A percentile compares a stretch with the other conserved stretches of the same genome.
These are phyloP conservation scores for Oreochromis tanganicae DNA, from an alignment of 2,113 vertebrate genomes.

Conservation along the genomic window DNA sequence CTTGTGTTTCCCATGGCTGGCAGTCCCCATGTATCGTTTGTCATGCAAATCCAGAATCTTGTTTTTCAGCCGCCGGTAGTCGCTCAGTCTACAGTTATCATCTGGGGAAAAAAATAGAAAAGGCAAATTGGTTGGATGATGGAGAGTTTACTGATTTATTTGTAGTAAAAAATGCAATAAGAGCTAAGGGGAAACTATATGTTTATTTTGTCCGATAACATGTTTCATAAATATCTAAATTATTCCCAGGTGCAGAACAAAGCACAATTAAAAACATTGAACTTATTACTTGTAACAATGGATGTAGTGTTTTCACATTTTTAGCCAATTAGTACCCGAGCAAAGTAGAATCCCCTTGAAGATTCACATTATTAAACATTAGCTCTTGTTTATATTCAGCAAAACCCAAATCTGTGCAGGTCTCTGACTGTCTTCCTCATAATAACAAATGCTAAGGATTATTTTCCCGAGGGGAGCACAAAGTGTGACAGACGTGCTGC, in stretches of 20 bases:
- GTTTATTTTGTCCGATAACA: not conserved
- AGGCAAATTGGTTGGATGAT: not conserved
- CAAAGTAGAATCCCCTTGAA: not conserved
- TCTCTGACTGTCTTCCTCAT: not conserved
- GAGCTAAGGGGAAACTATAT: not conserved
- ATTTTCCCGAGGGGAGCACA: not conserved
- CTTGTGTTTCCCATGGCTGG: conserved; percentile 60
- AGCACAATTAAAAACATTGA: not conserved
- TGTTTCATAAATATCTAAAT: not conserved
- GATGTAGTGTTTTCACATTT: not conserved
- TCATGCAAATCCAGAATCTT: conserved; percentile 83
- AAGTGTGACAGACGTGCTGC: not conserved
- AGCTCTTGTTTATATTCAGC: not conserved
- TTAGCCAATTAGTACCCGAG: conserved; percentile 8
- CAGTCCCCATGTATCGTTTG: conserved; percentile 69
- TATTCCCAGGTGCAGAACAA: not conserved
- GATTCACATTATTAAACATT: not conserved
- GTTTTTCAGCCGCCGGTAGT: conserved; percentile 84
- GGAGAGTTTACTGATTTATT: not conserved
- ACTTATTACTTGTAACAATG: not conserved
- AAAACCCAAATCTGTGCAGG: not conserved
- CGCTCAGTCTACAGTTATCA: conserved; percentile 82
- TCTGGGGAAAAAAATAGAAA: conserved; percentile 64
- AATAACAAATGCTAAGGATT: conserved; percentile 13
- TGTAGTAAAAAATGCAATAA: not conserved